Percentiles rank a stretch among this genome's conserved stretches.
phyloP scores from a whole-genome alignment of 1,140 invertebrate genomes.

The Lerema accius region DNA sequence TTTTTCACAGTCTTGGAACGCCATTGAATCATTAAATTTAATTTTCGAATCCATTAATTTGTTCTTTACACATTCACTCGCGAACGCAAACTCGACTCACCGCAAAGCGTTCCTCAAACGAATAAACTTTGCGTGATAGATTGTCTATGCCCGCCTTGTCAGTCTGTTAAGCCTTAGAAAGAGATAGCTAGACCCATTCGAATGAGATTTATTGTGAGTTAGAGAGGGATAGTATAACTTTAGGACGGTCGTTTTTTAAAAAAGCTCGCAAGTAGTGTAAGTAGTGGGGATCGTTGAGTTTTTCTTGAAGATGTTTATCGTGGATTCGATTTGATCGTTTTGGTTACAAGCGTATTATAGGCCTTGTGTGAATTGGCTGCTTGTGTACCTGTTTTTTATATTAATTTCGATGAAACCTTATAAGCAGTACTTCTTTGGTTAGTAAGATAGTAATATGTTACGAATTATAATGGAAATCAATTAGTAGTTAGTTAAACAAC shows the following conservation, averaged over 20 bases:
- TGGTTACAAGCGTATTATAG: conserved; percentile 52
- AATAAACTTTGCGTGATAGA: conserved; percentile 79
- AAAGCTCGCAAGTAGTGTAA: conserved; percentile 75
- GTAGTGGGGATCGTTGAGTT: conserved; percentile 81
- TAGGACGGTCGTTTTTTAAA: conserved; percentile 74
- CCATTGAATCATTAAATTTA: conserved; percentile 59
- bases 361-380: conserved; percentile 51
- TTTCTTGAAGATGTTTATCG: conserved; percentile 81
- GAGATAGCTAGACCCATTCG: conserved; percentile 47
- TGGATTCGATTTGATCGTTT: conserved; percentile 78
- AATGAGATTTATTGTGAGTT: conserved; percentile 1
- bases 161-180: conserved; percentile 68
- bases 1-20: conserved; percentile 72
- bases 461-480: too few species aligned
- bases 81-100: conserved; percentile 61
- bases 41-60: conserved; percentile 73
- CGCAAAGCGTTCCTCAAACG: conserved; percentile 77
- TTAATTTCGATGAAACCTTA: too few species aligned
- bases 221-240: conserved; percentile 50
- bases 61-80: conserved; percentile 62
- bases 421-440: too few species aligned
- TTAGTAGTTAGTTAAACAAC: too few species aligned
- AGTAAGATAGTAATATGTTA: too few species aligned
- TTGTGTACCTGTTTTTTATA: not conserved
- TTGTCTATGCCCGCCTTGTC: conserved; percentile 71